A percentile compares a stretch with the other conserved stretches of the same genome.
Conservation (phyloP, 1,140 invertebrate species). For the Drosophila nigrodunni region DNA sequence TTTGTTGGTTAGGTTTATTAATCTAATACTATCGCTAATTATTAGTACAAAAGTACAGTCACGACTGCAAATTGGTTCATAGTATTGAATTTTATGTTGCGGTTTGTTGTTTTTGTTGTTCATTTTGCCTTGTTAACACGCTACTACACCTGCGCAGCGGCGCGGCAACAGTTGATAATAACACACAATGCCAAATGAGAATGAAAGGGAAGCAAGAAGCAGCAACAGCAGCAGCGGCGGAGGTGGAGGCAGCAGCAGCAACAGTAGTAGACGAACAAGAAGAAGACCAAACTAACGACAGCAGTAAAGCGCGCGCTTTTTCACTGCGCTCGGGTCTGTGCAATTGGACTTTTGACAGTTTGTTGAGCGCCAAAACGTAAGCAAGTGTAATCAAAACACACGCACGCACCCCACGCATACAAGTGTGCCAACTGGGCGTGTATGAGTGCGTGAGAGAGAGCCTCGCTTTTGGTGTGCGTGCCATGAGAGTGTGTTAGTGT, state of each 20-base stretch:
- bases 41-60: conserved; percentile 53
- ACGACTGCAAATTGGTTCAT: conserved; percentile 46
- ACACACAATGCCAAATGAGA: conserved; percentile 47
- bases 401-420: conserved; percentile 75
- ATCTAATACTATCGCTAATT: conserved; percentile 47
- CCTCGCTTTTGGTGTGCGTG: conserved; percentile 38
- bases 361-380: conserved; percentile 74
- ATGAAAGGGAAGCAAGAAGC: conserved; percentile 42
- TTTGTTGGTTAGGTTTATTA: conserved; percentile 34
- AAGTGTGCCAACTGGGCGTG: conserved; percentile 51
- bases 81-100: conserved; percentile 45
- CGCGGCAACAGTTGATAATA: conserved; percentile 76
- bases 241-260: conserved; percentile 16
- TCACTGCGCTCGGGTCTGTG: conserved; percentile 48
- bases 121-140: conserved; percentile 69
- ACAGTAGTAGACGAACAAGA: conserved; percentile 25
- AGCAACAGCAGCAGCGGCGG: conserved; percentile 8
- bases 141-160: conserved; percentile 76
- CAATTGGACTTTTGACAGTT: conserved; percentile 70
- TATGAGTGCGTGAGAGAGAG: conserved; percentile 42
- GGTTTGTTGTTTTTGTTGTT: conserved; percentile 49
- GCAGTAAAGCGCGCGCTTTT: conserved; percentile 71
- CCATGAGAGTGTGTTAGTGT: conserved; percentile 38
- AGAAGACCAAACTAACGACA: conserved; percentile 26
- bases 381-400: conserved; percentile 82